Conservation (phyloP, 2,113 vertebrate species). For the Corvus moneduloides region DNA sequence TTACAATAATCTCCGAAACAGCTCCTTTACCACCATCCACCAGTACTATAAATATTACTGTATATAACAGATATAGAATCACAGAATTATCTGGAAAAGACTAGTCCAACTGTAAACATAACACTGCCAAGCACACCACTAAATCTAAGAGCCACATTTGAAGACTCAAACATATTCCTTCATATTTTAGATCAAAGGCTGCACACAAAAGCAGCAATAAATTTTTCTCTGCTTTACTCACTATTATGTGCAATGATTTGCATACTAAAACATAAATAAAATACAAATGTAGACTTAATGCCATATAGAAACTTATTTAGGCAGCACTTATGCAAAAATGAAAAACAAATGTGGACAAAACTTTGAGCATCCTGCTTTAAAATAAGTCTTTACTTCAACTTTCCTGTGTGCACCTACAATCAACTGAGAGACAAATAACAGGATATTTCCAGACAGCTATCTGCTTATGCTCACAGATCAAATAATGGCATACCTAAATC, state of each 20-base stretch:
- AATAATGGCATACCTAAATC: slow-evolving; percentile 1
- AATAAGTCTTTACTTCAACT: not conserved
- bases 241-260: not conserved
- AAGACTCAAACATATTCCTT: not conserved
- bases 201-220: not conserved
- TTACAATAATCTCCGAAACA: not conserved
- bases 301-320: not conserved
- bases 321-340: not conserved
- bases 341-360: not conserved
- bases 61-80: not conserved
- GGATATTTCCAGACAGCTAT: not conserved
- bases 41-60: not conserved
- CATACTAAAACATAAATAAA: not conserved
- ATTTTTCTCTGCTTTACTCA: not conserved
- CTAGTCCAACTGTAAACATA: not conserved
- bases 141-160: not conserved
- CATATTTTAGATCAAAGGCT: not conserved
- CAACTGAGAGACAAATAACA: not conserved
- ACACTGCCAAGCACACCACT: not conserved
- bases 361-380: not conserved
- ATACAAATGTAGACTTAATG: not conserved
- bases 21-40: not conserved
- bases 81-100: not conserved
- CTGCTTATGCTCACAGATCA: not conserved
- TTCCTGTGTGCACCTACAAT: not conserved